Evolutionary conservation across 2,888 invertebrate genomes (phyloP), one percentile per base, ranked within the genome.

Genomic region (Gastrophysa polygoni): DNA sequence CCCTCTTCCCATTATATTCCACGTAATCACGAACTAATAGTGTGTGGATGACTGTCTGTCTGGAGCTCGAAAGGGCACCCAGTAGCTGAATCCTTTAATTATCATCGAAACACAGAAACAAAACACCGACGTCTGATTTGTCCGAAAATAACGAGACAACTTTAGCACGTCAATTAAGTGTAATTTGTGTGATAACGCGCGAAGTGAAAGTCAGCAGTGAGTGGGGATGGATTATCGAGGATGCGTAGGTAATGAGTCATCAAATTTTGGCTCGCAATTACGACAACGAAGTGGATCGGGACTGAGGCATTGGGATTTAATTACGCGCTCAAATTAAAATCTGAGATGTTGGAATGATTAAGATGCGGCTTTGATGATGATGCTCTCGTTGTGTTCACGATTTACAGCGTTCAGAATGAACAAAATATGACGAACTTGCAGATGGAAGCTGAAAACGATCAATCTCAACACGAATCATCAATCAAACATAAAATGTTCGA

Each of bases 71-170:
- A 38, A 51, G 1, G 4, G 21, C 20, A 52, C 47, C 28, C 8
- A 34, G 38, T n/a, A 38, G 38, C 38, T 14, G 52, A 61, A 61
- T 61, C 61, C 61, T 52, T 48, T 57, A 57, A 59, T 63, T 62
- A 62, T 62, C 18, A 44, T 24, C 24, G 24, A 24, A 24, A 29
- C 11, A 49, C 54, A 54, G 24, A 47, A 49, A 43, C 17, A 21
- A 44, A 44, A 59, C 55, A 44, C 54, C 51, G 51, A 55, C 38
- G 59, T 48, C 54, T 59, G 47, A 50, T 56, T 60, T 60, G 56
- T 63, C 64, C 55, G 58, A 55, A 64, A 58, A 58, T 64, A 64
- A 61, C 63, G 51, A 63, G 64, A 49, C 61, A 64, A 46, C 55
- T 55, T n/a, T 55, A 56, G 49, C 55, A 21, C 43, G 54, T 52